Percentiles rank a stretch among this genome's conserved stretches.
phyloP scores from a whole-genome alignment of 2,888 invertebrate species.

The Euphydryas editha region DNA sequence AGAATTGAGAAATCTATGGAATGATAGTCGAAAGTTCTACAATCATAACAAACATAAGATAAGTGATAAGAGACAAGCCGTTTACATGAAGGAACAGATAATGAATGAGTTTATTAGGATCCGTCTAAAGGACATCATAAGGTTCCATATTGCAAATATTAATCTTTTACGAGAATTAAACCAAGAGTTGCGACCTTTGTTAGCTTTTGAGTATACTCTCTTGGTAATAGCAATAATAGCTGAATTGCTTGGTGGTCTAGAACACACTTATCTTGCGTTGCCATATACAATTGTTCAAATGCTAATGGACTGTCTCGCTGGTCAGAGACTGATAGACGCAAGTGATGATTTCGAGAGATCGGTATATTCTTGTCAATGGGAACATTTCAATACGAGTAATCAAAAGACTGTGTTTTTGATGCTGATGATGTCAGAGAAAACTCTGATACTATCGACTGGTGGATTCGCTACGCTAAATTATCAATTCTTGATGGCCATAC shows the following conservation, averaged over 20 bases:
- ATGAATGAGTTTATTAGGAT: conserved; percentile 44
- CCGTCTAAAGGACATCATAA: conserved; percentile 47
- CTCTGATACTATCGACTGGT: conserved; percentile 59
- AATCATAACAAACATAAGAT: not conserved
- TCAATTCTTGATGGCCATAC: conserved; percentile 55
- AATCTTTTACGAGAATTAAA: conserved; percentile 46
- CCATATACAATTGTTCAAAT: too few relatives aligned
- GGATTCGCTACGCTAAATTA: conserved; percentile 58
- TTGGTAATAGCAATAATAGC: conserved; percentile 52
- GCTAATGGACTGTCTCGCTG: too few relatives aligned
- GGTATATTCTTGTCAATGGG: too few relatives aligned
- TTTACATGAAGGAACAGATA: too few relatives aligned
- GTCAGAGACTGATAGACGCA: too few relatives aligned
- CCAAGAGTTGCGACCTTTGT: conserved; percentile 48
- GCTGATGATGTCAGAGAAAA: conserved; percentile 59
- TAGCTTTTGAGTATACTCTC: conserved; percentile 52
- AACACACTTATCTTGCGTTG: too few relatives aligned
- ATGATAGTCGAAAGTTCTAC: conserved; percentile 43
- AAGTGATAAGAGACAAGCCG: conserved; percentile 1
- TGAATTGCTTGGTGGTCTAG: too few relatives aligned
- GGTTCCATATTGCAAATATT: conserved; percentile 49
- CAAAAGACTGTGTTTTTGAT: conserved; percentile 49
- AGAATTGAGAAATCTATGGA: conserved; percentile 51
- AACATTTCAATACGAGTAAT: conserved; percentile 7
- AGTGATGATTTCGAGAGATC: too few relatives aligned